These are phyloP conservation scores for Trissonchulus latispiculum DNA, from an alignment of 2,888 invertebrate species.

Conservation along the genomic window DNA sequence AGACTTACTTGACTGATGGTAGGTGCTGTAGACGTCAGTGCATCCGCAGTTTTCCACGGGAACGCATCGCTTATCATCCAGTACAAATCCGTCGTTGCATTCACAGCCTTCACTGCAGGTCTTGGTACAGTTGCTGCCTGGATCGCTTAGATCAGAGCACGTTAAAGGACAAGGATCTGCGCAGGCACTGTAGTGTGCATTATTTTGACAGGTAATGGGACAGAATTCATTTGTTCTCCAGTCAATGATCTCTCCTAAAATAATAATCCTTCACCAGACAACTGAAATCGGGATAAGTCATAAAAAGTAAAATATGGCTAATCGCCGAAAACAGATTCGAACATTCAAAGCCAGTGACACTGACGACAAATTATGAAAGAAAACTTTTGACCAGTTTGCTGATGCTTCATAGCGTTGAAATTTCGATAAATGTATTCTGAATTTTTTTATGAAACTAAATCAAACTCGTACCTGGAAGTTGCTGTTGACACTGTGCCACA, in stretches of 20 bases:
- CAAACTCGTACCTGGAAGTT: not conserved
- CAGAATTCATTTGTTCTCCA: constrained; percentile 28
- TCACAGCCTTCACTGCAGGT: constrained; percentile 38
- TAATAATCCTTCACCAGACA: no score
- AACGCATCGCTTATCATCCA: constrained; percentile 30
- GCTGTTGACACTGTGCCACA: not conserved
- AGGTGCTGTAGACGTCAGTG: not conserved
- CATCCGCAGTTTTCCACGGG: constrained; percentile 29
- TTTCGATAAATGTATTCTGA: no score
- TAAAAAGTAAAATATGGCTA: no score
- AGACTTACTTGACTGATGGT: not conserved
- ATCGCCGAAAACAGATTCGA: no score
- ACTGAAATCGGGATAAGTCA: no score
- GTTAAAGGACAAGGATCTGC: constrained; percentile 33
- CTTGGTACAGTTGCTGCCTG: constrained; percentile 1
- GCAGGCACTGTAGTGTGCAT: constrained; percentile 29
- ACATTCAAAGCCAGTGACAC: no score
- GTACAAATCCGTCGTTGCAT: constrained; percentile 38
- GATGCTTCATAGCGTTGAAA: no score
- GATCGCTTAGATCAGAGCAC: constrained; percentile 28
- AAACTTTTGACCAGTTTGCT: no score
- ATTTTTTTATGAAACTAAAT: no score
- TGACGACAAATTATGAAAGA: no score
- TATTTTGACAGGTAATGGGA: constrained; percentile 28
- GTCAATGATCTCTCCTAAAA: not conserved